A percentile compares a stretch with the other conserved stretches of the same genome.
phyloP scores from a whole-genome alignment of 2,888 invertebrate species.

The Dusona sp. region DNA sequence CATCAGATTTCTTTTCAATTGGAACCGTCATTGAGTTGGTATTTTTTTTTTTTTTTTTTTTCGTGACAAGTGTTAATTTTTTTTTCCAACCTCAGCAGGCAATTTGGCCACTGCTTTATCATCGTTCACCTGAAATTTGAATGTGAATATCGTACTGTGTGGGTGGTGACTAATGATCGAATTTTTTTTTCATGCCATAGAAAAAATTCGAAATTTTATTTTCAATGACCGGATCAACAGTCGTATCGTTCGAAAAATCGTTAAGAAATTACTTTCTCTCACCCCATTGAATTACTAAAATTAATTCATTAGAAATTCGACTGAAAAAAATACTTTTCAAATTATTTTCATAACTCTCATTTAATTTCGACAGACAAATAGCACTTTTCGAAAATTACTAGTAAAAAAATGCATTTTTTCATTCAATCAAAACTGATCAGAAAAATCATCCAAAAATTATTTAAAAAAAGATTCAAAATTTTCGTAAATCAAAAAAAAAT shows the following conservation, averaged over 20 bases:
- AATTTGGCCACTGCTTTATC: background rate
- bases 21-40: background rate
- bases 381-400: too few relatives aligned
- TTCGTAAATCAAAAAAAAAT: background rate
- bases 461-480: too few relatives aligned
- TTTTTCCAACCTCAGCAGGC: conserved; percentile 8
- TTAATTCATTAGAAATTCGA: too few relatives aligned
- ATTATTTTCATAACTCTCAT: too few relatives aligned
- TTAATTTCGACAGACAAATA: too few relatives aligned
- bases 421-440: too few relatives aligned
- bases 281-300: background rate
- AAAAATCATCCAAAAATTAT: too few relatives aligned
- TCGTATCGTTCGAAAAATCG: background rate
- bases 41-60: background rate
- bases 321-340: too few relatives aligned
- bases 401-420: too few relatives aligned
- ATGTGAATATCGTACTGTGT: conserved; percentile 31
- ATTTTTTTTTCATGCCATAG: background rate
- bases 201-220: background rate
- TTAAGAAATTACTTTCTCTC: background rate
- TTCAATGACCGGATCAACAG: background rate
- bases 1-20: conserved; percentile 28
- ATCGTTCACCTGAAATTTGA: conserved; percentile 41
- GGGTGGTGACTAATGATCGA: conserved; percentile 43
- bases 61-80: background rate